Conservation (phyloP, 2,888 invertebrate species). For the Eilema sororculum region DNA sequence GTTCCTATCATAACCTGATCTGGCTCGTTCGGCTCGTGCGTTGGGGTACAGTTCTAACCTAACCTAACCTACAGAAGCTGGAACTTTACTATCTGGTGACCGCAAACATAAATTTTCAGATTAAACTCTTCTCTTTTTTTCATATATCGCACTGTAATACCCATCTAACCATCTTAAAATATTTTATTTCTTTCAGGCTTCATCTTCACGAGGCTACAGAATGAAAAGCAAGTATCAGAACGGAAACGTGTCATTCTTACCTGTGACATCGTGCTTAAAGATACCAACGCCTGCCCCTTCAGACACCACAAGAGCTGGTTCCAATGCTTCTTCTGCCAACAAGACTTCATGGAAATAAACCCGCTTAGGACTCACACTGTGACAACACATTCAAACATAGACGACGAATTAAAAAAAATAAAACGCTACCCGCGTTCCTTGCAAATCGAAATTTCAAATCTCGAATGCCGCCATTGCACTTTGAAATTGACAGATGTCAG, state of each 20-base stretch:
- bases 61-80: too few relatives aligned
- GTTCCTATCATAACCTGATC: too few relatives aligned
- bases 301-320: slow-evolving; percentile 81
- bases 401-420: slow-evolving; percentile 68
- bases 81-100: too few relatives aligned
- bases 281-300: slow-evolving; percentile 79
- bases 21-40: too few relatives aligned
- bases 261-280: slow-evolving; percentile 65
- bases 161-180: not conserved
- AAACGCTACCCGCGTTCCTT: slow-evolving; percentile 77
- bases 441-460: slow-evolving; percentile 76
- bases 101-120: too few relatives aligned
- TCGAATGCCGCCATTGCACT: slow-evolving; percentile 72
- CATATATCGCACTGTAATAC: too few relatives aligned
- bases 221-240: slow-evolving; percentile 70
- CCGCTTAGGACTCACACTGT: slow-evolving; percentile 64
- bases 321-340: slow-evolving; percentile 76
- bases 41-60: too few relatives aligned
- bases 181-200: slow-evolving; percentile 44
- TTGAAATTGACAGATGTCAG: slow-evolving; percentile 67
- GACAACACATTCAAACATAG: slow-evolving; percentile 61
- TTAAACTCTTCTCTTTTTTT: too few relatives aligned
- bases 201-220: slow-evolving; percentile 31
- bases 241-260: slow-evolving; percentile 71
- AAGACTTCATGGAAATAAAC: slow-evolving; percentile 74